Conservation (phyloP, 30 jellyfish, hydroid and myxozoan genomes). For the Hydra vulgaris region DNA sequence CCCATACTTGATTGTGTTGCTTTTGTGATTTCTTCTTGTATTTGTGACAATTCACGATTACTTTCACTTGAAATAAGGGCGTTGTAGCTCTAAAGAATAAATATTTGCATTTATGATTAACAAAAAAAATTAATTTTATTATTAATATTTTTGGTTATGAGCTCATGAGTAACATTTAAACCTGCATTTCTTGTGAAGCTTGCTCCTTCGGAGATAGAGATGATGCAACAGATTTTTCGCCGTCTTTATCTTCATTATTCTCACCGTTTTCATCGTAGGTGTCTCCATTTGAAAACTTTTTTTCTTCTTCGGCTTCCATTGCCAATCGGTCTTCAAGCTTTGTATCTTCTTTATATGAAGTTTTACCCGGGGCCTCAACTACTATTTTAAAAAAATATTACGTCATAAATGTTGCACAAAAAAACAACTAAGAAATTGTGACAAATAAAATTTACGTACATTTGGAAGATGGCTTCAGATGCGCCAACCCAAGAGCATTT, state of each 20-base stretch:
- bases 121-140: not conserved
- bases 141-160: not conserved
- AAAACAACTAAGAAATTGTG: not conserved
- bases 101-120: not conserved
- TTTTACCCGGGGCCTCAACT: slow-evolving; percentile 22
- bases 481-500: slow-evolving; percentile 28
- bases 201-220: slow-evolving; percentile 97
- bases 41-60: slow-evolving; percentile 84
- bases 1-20: slow-evolving; percentile 97
- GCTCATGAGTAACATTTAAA: not conserved
- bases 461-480: slow-evolving; percentile 2
- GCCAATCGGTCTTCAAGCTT: slow-evolving; percentile 92
- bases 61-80: slow-evolving; percentile 94
- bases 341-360: slow-evolving; percentile 82
- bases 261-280: slow-evolving; percentile 77
- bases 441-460: not conserved
- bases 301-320: slow-evolving; percentile 98
- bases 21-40: slow-evolving; percentile 89
- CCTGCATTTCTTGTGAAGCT: slow-evolving; percentile 99
- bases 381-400: not conserved
- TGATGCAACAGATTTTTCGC: slow-evolving; percentile 56
- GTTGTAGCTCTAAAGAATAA: slow-evolving; percentile 57
- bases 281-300: slow-evolving; percentile 82
- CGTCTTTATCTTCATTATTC: slow-evolving; percentile 35
- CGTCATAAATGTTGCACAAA: not conserved